Evolutionary conservation across 2,888 invertebrate species (phyloP).

Genomic region (Yponomeuta sedellus): DNA sequence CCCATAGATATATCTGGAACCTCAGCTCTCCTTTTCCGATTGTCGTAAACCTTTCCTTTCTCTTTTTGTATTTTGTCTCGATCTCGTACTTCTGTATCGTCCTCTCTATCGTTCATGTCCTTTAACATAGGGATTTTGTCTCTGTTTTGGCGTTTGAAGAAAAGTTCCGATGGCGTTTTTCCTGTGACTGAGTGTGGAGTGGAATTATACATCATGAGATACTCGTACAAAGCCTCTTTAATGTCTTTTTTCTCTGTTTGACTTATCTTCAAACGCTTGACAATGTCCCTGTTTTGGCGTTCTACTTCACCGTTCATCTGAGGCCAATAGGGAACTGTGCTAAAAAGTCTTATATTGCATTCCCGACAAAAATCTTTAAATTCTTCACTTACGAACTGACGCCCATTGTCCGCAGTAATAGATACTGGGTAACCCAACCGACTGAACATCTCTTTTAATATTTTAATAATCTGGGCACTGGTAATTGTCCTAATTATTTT

Average conservation of each 20-base stretch:
- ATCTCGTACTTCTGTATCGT: conserved; percentile 21
- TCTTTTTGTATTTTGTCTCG: conserved; percentile 22
- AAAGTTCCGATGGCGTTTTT: conserved; percentile 20
- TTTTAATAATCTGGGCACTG: conserved; percentile 21
- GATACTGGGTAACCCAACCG: conserved; percentile 17
- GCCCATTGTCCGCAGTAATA: conserved; percentile 18
- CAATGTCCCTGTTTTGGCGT: conserved; percentile 22
- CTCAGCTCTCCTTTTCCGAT: conserved; percentile 21
- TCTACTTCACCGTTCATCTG: conserved; percentile 17
- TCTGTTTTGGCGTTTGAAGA: conserved; percentile 27
- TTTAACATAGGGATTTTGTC: conserved; percentile 28
- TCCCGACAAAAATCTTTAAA: conserved; percentile 16
- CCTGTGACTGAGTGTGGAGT: conserved; percentile 32
- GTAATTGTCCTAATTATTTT: conserved; percentile 22
- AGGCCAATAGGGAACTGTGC: conserved; percentile 18
- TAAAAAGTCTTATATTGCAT: conserved; percentile 16
- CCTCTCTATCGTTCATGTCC: conserved; percentile 14
- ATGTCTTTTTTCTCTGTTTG: conserved; percentile 25
- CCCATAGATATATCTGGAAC: conserved; percentile 16
- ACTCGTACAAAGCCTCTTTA: conserved; percentile 22
- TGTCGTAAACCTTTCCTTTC: conserved; percentile 23
- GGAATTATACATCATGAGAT: conserved; percentile 25
- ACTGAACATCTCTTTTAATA: conserved; percentile 20
- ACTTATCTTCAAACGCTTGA: conserved; percentile 30
- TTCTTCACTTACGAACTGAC: conserved; percentile 18